Base-by-base conservation (phyloP, 1,140 invertebrate genomes). In the Drosophila grimshawi region DNA sequence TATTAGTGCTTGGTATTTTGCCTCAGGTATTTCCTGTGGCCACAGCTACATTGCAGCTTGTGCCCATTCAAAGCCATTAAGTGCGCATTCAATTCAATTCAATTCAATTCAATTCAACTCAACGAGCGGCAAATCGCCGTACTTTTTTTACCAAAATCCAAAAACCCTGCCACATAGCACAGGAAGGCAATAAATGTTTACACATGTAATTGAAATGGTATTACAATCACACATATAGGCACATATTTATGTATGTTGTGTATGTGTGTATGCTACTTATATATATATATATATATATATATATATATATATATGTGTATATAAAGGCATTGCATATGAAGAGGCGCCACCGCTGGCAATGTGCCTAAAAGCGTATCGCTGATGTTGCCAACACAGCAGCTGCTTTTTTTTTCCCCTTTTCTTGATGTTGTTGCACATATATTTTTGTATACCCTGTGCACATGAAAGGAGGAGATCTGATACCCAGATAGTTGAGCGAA, bases 131-230 rank as follows among this genome's bases (percentile, higher is more conserved):
- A 60, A 69, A 49, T 49, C 35, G 56, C 56, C 39, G 60, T 77
- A 48, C 32, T 73, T 73, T 74, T 70, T 75, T 65, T 35, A 60
- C 43, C 46, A 5, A 5, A 19, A 19, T 19, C 19, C 19, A 19
- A 19, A 19, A 41, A 59, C 51, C 57, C 32, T 45, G 45, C 53
- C 35, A 39, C 57, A 60, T 29, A 43, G 30, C 52, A 57, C 75
- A 80, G 62, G 65, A 80, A 74, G 73, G 76, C 83, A 86, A 78
- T 88, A 83, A 88, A 88, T 88, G 83, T 88, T 88, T 88, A 88
- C 83, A 88, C 85, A 80, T 88, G 83, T 88, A 88, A 88, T 88
- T 88, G 83, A 88, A 88, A 88, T 88, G 88, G 72, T 88, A 88
- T 88, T 88, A 83, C 83, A 88, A 80, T 88, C 83, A 73, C 74